Conservation (phyloP, 2,113 vertebrate genomes). For the Ibidorhyncha struthersii region DNA sequence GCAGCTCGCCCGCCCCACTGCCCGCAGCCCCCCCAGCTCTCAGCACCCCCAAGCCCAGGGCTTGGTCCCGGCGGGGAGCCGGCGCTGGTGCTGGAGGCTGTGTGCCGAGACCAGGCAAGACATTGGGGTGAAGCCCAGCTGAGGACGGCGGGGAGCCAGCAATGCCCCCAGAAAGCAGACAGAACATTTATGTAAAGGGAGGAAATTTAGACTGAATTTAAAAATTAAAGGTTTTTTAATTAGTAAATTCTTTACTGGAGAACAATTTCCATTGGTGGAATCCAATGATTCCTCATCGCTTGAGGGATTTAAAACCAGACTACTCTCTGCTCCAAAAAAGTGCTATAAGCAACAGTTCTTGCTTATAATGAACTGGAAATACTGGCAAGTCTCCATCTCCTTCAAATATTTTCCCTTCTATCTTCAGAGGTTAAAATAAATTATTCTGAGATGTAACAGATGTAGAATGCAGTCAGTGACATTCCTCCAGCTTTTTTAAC, state of each 20-base stretch:
- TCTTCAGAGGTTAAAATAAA: constrained; percentile 59
- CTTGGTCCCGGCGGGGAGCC: not conserved
- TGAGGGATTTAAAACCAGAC: constrained; percentile 53
- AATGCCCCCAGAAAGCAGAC: not conserved
- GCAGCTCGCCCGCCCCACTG: not conserved
- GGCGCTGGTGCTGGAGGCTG: not conserved
- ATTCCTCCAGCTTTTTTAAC: not conserved
- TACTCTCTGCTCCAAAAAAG: constrained; percentile 39
- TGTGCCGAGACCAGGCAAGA: not conserved
- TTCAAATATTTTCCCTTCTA: constrained; percentile 39
- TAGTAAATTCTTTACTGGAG: not conserved
- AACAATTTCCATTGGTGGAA: not conserved
- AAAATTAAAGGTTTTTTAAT: not conserved
- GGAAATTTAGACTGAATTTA: not conserved
- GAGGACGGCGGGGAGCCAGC: not conserved
- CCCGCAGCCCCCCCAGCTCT: not conserved
- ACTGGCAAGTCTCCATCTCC: constrained; percentile 48
- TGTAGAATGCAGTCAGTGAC: not conserved
- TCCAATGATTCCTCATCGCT: not conserved
- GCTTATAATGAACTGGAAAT: constrained; percentile 56
- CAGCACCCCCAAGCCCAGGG: not conserved
- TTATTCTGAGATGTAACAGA: constrained; percentile 48
- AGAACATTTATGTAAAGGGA: not conserved
- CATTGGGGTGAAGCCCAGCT: not conserved
- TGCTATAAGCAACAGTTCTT: constrained; percentile 49